These are phyloP conservation scores for Coluber constrictor DNA, from an alignment of 2,797 vertebrate species.

Conservation along the genomic window DNA sequence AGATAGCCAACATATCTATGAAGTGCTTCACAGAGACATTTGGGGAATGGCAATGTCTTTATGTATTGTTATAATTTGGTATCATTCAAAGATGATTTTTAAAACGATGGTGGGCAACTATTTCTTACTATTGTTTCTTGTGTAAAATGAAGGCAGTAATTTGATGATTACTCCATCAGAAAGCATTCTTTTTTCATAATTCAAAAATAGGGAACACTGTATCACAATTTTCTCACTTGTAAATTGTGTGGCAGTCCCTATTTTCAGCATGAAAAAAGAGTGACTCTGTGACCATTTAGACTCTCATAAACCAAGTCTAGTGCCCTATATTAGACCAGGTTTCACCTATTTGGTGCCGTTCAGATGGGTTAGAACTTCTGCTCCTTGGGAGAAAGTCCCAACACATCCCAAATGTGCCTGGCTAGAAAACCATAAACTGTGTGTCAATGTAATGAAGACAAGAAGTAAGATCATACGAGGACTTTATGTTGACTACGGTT, in stretches of 20 bases:
- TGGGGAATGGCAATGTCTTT: background rate
- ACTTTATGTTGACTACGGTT: constrained; percentile 43
- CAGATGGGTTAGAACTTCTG: background rate
- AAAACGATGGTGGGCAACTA: background rate
- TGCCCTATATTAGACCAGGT: background rate
- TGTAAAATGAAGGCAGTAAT: background rate
- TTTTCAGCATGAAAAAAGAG: background rate
- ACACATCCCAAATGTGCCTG: background rate
- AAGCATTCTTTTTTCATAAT: background rate
- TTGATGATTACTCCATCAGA: background rate
- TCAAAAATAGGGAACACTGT: background rate
- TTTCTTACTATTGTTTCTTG: background rate
- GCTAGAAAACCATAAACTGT: background rate
- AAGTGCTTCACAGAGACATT: background rate
- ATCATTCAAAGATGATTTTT: background rate
- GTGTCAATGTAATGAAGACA: constrained; percentile 29
- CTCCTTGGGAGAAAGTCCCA: background rate
- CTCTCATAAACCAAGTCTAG: background rate
- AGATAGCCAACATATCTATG: background rate
- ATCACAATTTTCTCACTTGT: constrained; percentile 21
- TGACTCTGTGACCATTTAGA: background rate
- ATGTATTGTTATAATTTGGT: background rate
- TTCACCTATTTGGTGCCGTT: background rate
- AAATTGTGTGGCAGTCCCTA: constrained; percentile 3
- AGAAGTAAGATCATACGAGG: constrained; percentile 6